Conservation (phyloP, 30 jellyfish, hydroid and myxozoan species). For the Hydra vulgaris region DNA sequence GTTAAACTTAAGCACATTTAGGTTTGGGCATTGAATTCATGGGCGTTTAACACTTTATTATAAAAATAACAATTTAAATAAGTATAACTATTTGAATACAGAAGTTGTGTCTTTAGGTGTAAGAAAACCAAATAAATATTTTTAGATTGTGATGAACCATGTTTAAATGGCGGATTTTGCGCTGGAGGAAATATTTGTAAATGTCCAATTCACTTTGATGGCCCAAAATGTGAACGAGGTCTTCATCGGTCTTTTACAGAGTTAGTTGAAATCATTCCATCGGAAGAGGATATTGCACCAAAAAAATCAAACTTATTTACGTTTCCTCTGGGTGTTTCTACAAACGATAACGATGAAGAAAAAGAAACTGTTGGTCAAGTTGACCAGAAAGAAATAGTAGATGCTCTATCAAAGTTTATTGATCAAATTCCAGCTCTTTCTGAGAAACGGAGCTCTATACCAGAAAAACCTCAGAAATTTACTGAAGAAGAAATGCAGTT, state of each 20-base stretch:
- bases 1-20: no score
- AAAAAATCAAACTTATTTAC: neutral
- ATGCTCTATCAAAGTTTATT: constrained; percentile 15
- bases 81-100: no score
- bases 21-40: no score
- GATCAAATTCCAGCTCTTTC: neutral
- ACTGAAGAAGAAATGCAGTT: neutral
- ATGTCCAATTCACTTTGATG: constrained; percentile 63
- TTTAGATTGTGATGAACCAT: constrained; percentile 63
- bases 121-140: no score
- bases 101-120: no score
- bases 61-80: no score
- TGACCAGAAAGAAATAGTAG: constrained; percentile 25
- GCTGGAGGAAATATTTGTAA: constrained; percentile 58
- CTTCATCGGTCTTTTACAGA: constrained; percentile 6
- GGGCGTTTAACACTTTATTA: no score
- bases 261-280: constrained; percentile 15
- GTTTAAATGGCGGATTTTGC: constrained; percentile 85
- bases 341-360: constrained; percentile 15
- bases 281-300: constrained; percentile 12
- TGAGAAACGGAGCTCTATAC: constrained; percentile 25
- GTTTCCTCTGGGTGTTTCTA: constrained; percentile 6
- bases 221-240: constrained; percentile 52
- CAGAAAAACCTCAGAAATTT: neutral
- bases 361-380: constrained; percentile 28